Evolutionary conservation across 2,113 vertebrate genomes (phyloP), one percentile per base, ranked within the genome.

Genomic region (Gadus chalcogrammus): DNA sequence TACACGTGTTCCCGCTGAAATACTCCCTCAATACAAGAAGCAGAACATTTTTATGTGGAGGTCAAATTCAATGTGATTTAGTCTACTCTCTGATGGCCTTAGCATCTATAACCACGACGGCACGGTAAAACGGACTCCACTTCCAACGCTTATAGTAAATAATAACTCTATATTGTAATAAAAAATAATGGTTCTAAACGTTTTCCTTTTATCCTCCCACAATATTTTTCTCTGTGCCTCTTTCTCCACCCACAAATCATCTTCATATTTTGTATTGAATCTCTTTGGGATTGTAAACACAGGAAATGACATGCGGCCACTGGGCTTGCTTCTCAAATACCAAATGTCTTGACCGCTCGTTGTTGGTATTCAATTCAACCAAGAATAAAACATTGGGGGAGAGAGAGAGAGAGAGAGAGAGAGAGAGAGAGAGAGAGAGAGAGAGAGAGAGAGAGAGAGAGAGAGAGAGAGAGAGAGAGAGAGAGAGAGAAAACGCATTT

Each of bases 221-320:
- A 13, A 1, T 16, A 11, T 3, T 16, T 55, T 12, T 55, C 55
- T 58, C 55, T 17, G 55, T 17, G 15, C n/a, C 5, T 58, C 55
- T 58, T 16, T n/a, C 15, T 15, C 12, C 61, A 12, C 20, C 22
- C 22, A 15, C 61, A 62, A 13, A 15, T 27, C 18, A 61, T 62
- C 12, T 62, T 62, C 28, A 28, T 62, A 27, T 31, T 28, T 20
- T 62, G 17, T 18, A 20, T 61, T 61, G 60, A 61, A 60, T 60
- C 58, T n/a, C 7, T 60, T 20, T 20, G 22, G 60, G 60, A 61
- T 28, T 62, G 61, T 62, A 62, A 62, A 62, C 28, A 62, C 61
- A 62, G 61, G 61, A 62, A 62, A 27, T 62, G 9, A 62, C 61
- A 28, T 62, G 24, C 24, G 61, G 15, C 15, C 13, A 15, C 61